phyloP scores from a whole-genome alignment of 2,113 vertebrate species.

The Ptilorrhoa leucosticta region DNA sequence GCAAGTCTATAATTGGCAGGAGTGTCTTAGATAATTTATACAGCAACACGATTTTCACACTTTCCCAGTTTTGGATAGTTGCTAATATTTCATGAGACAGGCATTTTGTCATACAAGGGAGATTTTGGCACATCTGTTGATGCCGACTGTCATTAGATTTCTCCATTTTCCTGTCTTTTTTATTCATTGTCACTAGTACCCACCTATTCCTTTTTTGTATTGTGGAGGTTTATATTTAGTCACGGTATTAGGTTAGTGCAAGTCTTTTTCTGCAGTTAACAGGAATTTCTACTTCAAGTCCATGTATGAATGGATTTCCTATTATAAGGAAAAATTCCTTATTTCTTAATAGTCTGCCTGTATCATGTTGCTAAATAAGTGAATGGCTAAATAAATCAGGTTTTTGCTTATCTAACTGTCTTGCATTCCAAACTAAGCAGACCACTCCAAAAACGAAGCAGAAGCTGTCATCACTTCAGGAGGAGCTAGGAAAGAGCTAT shows the following conservation, averaged over 20 bases:
- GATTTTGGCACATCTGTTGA: background rate
- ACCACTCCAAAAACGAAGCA: background rate
- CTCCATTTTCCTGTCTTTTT: background rate
- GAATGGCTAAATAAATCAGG: background rate
- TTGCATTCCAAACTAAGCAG: background rate
- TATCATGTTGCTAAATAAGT: background rate
- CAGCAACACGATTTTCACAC: slow-evolving; percentile 48
- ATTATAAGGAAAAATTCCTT: background rate
- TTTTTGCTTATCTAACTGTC: background rate
- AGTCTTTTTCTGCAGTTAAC: background rate
- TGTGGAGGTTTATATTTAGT: background rate
- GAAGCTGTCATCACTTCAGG: accelerated
- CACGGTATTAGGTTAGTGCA: background rate
- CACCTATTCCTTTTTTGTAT: background rate
- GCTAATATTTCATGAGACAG: slow-evolving; percentile 55
- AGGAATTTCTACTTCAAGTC: background rate
- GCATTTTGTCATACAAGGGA: slow-evolving; percentile 19
- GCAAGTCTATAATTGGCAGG: slow-evolving; percentile 48
- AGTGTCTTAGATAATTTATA: slow-evolving; percentile 54
- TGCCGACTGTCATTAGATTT: background rate
- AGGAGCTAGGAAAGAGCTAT: background rate
- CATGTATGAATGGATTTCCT: background rate
- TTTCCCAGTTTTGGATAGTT: slow-evolving; percentile 15
- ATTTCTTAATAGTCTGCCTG: background rate
- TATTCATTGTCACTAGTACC: background rate